Evolutionary conservation across 2,888 invertebrate species (phyloP), one percentile per base, ranked within the genome.

Genomic region (Acanthosepion esculentum): DNA sequence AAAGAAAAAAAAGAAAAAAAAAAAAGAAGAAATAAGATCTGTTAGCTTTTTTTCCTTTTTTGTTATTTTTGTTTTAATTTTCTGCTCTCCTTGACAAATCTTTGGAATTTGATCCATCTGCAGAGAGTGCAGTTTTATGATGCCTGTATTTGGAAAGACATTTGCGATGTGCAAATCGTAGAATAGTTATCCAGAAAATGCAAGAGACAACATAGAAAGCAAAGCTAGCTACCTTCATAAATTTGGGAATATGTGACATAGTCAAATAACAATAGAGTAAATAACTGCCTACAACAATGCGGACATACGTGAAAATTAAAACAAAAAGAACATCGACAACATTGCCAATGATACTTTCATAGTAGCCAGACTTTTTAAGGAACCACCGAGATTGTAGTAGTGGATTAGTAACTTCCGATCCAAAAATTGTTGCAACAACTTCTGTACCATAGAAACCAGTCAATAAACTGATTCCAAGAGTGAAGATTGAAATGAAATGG

Each of bases 361-460:
- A 96, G 29, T 95, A 95, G 12, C 96, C 96, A 0, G 96, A 95
- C 55, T 97, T 96, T 26, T 96, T 95, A 23, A 97, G 95, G 95
- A 97, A 97, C 97, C 97, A 97, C 4, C 97, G 96, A n/a, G 96
- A 59, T 95, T 97, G 97, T 23, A 97, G 96, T 12, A 97, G 95
- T 0, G 97, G 97, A 95, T 97, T 97, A 91, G 97, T 97, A 41
- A 97, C 95, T 95, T 97, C 97, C 0, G 97, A 96, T 1, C 97
- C 97, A 91, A 96, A 96, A 41, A 97, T 96, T 10, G 97, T 97
- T 29, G 97, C 97, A n/a, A 97, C 96, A 95, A 97, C 95, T 95
- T 97, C 97, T 7, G 97, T 97, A 92, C 97, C 97, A 91, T 96
- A 97, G 48, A 94, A 95, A 26, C 97, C 96, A 20, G 95, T 91